Base-by-base conservation (phyloP, 2,888 invertebrate species). In the Acanthopleura granulata region DNA sequence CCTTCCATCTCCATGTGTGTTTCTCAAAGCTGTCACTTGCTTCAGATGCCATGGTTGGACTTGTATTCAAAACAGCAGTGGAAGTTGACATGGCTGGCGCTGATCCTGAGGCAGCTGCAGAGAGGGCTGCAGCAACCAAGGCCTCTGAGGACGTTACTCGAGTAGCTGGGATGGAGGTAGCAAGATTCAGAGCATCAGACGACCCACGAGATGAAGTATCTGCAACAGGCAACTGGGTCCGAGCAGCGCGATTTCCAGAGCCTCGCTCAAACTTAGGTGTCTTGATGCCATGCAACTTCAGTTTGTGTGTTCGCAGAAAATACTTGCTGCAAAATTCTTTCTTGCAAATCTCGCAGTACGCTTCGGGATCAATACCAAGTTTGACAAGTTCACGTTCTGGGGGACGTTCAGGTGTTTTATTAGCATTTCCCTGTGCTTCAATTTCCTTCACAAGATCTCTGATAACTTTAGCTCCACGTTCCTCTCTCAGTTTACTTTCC, bases 271-370 rank as follows among this genome's bases (percentile, higher is more conserved):
- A 74, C 22, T 77, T 80, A 15, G 82, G 82, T 70, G 79, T 77
- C 18, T 95, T 94, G 77, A 99, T 97, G 25, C 98, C 98, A 90
- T 99, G 99, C 50, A 97, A 97, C 91, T 98, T 98, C 89, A 97
- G 97, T 89, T 98, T 98, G 92, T 99, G 99, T 29, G 98, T 98
- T 80, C 97, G 94, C 77, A 99, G 92, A 89, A 98, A 98, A 90
- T 99, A 98, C 90, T 99, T 98, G 91, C 97, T 98, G 92, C 98
- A 98, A 74, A 99, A 92, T 91, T 99, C 98, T 91, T 98, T 98
- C 92, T 98, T 97, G 91, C 99, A 99, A 82, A 99, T 88, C 79
- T 89, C 89, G 79, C 90, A 91, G 80, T 89, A 90, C 22, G 90
- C 89, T 74, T 89, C 89, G n/a, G 90, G 90, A 75, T 90, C 90